Evolutionary conservation across 2,113 vertebrate genomes (phyloP), one percentile per base, ranked within the genome.

Genomic region (Carassius carassius): DNA sequence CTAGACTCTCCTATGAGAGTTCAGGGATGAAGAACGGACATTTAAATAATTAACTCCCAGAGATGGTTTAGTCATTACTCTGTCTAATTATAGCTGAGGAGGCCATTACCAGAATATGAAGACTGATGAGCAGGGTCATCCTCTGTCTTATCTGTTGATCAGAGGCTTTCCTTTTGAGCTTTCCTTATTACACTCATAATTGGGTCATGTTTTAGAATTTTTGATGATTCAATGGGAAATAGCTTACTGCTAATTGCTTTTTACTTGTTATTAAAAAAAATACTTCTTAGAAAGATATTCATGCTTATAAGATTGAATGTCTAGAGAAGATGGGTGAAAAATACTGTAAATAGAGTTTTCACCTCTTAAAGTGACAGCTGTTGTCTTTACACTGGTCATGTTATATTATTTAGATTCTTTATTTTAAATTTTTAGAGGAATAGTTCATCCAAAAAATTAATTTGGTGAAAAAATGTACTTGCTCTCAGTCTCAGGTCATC

Each of bases 51-150:
- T 83, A 85, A 89, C 60, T 89, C 65, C 72, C 60, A 67, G 19
- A 73, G 74, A 82, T 80, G 75, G 44, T 63, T 73, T 44, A 89
- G 83, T 85, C 85, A 86, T 88, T 88, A 86, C 51, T 82, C 72
- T 21, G 63, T 76, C 79, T 89, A 89, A 87, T 85, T 87, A 83
- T 87, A 89, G 88, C 54, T 62, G 44, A 41, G 74, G 75, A 85
- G 47, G 51, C n/a, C 49, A 87, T 89, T 89, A 85, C n/a, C 85
- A 87, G 84, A 84, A 69, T 86, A 84, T 86, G 83, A 88, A 84
- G 84, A 88, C 60, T 41, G 56, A 84, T 88, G 85, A 84, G 9
- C 44, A 72, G 81, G 67, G 77, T 76, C 82, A 25, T 72, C 85
- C 77, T 81, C 41, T 62, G 41, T 69, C 51, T 81, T 65, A n/a